Conservation (phyloP, 1,140 invertebrate species). For the Pseudomyrmex flavicornis region DNA sequence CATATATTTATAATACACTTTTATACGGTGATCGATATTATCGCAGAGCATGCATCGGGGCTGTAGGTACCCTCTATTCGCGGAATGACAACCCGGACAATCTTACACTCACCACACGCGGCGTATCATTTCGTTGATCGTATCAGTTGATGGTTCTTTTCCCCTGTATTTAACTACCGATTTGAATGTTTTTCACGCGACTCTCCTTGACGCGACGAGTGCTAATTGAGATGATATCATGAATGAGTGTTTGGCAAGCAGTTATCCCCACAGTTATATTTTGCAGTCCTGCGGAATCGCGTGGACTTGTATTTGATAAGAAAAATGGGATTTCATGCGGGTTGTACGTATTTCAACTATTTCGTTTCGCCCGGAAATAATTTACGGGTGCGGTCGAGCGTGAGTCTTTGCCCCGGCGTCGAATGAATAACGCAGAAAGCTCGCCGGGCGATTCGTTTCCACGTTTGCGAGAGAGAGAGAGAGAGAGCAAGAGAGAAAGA, state of each 20-base stretch:
- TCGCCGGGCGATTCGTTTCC: slow-evolving; percentile 31
- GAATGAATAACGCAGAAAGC: slow-evolving; percentile 55
- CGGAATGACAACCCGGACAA: neutral
- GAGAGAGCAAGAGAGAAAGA: too few relatives aligned
- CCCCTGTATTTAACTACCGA: slow-evolving; percentile 33
- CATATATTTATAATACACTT: too few relatives aligned
- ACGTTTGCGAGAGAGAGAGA: slow-evolving; percentile 4
- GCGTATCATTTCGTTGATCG: slow-evolving; percentile 36
- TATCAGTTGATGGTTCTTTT: slow-evolving; percentile 10
- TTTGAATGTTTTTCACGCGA: slow-evolving; percentile 16
- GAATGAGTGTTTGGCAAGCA: slow-evolving; percentile 29
- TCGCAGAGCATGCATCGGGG: neutral
- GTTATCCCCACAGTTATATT: slow-evolving; percentile 20
- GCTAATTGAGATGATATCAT: slow-evolving; percentile 60
- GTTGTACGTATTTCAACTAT: slow-evolving; percentile 43
- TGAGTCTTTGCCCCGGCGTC: slow-evolving; percentile 29
- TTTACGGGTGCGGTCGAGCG: slow-evolving; percentile 51
- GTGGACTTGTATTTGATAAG: slow-evolving; percentile 42
- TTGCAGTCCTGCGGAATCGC: slow-evolving; percentile 11
- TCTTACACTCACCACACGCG: slow-evolving; percentile 7
- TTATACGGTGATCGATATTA: slow-evolving; percentile 12
- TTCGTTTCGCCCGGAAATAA: slow-evolving; percentile 58
- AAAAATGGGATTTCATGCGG: slow-evolving; percentile 58
- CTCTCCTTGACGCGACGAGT: slow-evolving; percentile 16
- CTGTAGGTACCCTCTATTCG: neutral